phyloP scores from a whole-genome alignment of 2,113 vertebrate species.

The Pholis gunnellus region DNA sequence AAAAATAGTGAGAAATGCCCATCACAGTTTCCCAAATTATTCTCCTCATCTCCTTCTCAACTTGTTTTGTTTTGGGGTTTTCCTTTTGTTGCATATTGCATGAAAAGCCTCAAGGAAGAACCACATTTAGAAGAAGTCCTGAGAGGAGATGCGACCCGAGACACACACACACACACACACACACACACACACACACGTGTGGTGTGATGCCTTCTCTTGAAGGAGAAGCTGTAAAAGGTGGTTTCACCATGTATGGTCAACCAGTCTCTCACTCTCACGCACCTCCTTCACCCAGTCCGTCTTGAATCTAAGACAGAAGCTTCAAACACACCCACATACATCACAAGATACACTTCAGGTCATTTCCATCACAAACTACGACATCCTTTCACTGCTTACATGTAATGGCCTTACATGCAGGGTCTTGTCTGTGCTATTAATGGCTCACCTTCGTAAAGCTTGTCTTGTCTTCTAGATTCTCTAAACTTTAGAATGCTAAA shows the following conservation, averaged over 20 bases:
- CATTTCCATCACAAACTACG: neutral
- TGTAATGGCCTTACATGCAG: neutral
- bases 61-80: too few relatives aligned
- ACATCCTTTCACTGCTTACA: too few relatives aligned
- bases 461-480: too few relatives aligned
- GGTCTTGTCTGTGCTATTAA: neutral
- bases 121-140: conserved; percentile 36
- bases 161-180: neutral
- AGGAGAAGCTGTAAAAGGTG: conserved; percentile 27
- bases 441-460: neutral
- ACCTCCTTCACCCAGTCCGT: conserved; percentile 13
- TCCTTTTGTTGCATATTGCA: neutral
- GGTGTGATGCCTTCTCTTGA: conserved; percentile 13
- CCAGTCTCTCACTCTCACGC: conserved; percentile 10
- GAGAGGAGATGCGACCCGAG: neutral
- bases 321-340: conserved; percentile 16
- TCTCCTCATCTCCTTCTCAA: too few relatives aligned
- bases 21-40: neutral
- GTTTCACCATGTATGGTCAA: conserved; percentile 71
- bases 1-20: neutral
- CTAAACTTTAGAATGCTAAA: too few relatives aligned
- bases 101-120: neutral
- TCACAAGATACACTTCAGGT: neutral
- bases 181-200: neutral
- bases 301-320: conserved; percentile 24